Evolutionary conservation across 2,797 vertebrate species (phyloP).

Genomic region (Hyperoplus immaculatus): DNA sequence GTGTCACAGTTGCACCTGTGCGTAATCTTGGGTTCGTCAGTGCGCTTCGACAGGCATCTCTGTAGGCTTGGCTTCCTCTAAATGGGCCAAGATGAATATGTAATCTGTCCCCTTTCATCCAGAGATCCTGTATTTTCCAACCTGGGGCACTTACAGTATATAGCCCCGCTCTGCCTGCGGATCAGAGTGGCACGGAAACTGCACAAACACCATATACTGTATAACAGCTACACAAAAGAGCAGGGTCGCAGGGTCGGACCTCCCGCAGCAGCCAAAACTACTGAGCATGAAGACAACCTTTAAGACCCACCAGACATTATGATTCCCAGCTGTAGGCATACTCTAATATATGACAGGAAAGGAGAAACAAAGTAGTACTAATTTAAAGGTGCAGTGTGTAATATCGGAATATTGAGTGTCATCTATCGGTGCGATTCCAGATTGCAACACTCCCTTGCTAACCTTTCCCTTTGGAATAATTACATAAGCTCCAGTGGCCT

Average conservation of each 20-base stretch:
- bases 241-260: slow-evolving; percentile 24
- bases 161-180: slow-evolving; percentile 47
- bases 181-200: slow-evolving; percentile 47
- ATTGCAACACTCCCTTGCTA: no score
- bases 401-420: no score
- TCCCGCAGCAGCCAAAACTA: slow-evolving; percentile 27
- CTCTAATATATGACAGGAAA: background rate
- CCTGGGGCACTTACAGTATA: slow-evolving; percentile 44
- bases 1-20: slow-evolving; percentile 78
- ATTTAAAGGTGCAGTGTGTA: background rate
- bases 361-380: background rate
- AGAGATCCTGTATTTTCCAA: slow-evolving; percentile 59
- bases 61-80: slow-evolving; percentile 84
- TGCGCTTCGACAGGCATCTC: slow-evolving; percentile 65
- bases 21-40: slow-evolving; percentile 67
- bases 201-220: slow-evolving; percentile 35
- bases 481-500: no score
- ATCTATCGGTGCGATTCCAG: no score
- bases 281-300: slow-evolving; percentile 16
- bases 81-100: slow-evolving; percentile 82
- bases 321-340: background rate
- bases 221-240: slow-evolving; percentile 46
- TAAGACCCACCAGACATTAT: slow-evolving; percentile 14
- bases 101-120: slow-evolving; percentile 85
- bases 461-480: no score